Evolutionary conservation across 2,888 invertebrate genomes (phyloP).

Genomic region (Heliconius sara): DNA sequence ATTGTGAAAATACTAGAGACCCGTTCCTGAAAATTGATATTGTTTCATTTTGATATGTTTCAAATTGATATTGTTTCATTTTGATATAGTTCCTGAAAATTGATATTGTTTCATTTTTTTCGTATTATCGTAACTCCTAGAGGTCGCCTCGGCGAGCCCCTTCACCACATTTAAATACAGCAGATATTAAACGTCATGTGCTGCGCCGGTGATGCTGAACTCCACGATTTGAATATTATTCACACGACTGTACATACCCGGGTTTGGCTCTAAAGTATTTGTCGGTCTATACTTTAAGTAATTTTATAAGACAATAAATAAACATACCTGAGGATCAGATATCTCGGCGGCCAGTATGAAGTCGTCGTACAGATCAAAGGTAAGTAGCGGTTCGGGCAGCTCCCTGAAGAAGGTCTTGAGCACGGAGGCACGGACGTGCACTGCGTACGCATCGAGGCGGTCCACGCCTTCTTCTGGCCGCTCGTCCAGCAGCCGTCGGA

Average conservation of each 20-base stretch:
- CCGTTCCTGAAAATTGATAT: conserved; percentile 83
- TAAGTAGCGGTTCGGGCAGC: conserved; percentile 96
- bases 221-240: too few species aligned
- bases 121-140: too few species aligned
- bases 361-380: conserved; percentile 97
- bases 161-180: too few species aligned
- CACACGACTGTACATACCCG: too few species aligned
- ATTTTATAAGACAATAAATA: background rate
- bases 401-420: conserved; percentile 95
- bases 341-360: conserved; percentile 95
- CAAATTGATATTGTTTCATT: conserved; percentile 36
- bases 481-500: conserved; percentile 90
- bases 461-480: conserved; percentile 87
- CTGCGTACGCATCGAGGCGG: conserved; percentile 90
- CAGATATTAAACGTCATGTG: too few species aligned
- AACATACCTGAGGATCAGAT: conserved; percentile 88
- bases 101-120: background rate
- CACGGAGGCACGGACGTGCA: conserved; percentile 95
- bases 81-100: conserved; percentile 83
- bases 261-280: too few species aligned
- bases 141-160: too few species aligned
- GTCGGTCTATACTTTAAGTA: too few species aligned
- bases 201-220: too few species aligned
- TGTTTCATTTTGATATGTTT: background rate
- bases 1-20: conserved; percentile 93